phyloP scores from a whole-genome alignment of 2,888 invertebrate species.

The Eupithecia abbreviata region DNA sequence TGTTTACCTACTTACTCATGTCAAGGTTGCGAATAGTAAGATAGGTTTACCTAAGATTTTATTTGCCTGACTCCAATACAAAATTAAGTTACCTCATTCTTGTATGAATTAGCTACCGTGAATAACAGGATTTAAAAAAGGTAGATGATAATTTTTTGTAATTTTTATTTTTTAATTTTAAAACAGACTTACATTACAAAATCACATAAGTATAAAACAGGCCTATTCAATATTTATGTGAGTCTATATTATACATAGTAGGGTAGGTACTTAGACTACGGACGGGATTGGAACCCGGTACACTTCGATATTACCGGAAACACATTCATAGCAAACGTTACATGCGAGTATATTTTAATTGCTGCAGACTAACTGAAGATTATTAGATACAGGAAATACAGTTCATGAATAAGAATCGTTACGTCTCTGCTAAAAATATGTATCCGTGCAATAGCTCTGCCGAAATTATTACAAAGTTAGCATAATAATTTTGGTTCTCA shows the following conservation, averaged over 20 bases:
- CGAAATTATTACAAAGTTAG: conserved; percentile 60
- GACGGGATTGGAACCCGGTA: conserved; percentile 84
- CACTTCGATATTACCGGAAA: conserved; percentile 77
- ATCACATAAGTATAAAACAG: conserved; percentile 83
- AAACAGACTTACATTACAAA: conserved; percentile 83
- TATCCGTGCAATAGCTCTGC: conserved; percentile 68
- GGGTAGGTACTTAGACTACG: conserved; percentile 82
- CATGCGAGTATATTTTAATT: conserved; percentile 9
- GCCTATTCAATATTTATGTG: conserved; percentile 84
- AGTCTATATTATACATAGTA: conserved; percentile 83
- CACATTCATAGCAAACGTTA: conserved; percentile 64
- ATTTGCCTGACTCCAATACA: background rate
- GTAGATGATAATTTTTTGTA: conserved; percentile 50
- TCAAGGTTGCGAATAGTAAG: background rate
- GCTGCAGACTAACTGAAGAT: conserved; percentile 18
- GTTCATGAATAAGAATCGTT: conserved; percentile 32
- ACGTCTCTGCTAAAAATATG: conserved; percentile 62
- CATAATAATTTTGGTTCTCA: conserved; percentile 54
- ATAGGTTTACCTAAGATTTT: background rate
- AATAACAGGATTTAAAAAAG: conserved; percentile 3
- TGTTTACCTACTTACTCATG: background rate
- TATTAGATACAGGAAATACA: conserved; percentile 33
- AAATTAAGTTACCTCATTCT: background rate
- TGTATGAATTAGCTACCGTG: background rate
- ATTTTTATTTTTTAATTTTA: conserved; percentile 79